Evolutionary conservation across 2,113 vertebrate genomes (phyloP), one percentile per base, ranked within the genome.

Genomic region (Phaethornis superciliosus): DNA sequence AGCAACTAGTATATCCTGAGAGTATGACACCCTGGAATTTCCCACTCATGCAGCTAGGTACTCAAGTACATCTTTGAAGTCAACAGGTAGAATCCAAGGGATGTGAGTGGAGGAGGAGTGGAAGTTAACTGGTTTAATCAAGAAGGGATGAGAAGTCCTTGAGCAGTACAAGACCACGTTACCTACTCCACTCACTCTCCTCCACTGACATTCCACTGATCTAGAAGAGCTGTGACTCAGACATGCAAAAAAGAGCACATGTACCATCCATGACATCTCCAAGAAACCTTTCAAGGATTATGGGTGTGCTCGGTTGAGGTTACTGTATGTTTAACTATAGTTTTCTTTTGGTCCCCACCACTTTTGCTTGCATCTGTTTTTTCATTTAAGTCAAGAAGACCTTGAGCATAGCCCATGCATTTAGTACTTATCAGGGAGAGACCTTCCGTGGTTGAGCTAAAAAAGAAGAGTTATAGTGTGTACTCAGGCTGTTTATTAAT

Each of bases 221-320:
- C 14, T n/a, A 49, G 49, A 71, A 56, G 46, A 51, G 13, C 27
- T 56, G 30, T 64, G 76, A 18, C 32, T 60, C 26, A 32, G 22
- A 44, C 2, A 7, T 3, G 9, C 21, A 42, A 58, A 30, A 7
- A 12, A 58, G 24, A 69, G 9, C 26, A 33, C 7, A 30, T 15
- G 21, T 30, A 15, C 6, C 0, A 0, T 46, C 71, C 2, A 0
- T 58, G n/a, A 37, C 1, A 2, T 27, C 55, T 77, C 55, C 76
- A 54, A 63, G 68, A 90, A 76, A 54, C 5, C 12, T 67, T 26
- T 17, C 12, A 30, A 67, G 55, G 24, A 17, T 56, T 90, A 58
- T 37, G 16, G 72, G 35, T n/a, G 23, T 35, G 7, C 21, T 76
- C 46, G 16, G 14, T 30, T 77, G 30, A 24, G n/a, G 32, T 46